phyloP scores from a whole-genome alignment of 2,888 invertebrate genomes.

The Zygothrica quintamaculata region DNA sequence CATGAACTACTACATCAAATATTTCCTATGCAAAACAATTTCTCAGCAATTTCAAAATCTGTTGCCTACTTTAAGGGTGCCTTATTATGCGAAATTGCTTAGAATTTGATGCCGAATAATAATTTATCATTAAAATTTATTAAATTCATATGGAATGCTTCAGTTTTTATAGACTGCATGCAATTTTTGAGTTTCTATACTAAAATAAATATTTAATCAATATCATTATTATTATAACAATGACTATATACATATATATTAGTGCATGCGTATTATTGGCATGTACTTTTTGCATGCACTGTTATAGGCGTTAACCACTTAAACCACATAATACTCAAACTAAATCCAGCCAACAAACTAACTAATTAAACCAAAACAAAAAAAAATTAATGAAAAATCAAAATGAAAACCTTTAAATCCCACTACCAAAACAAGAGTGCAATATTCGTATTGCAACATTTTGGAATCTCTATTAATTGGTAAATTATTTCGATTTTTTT shows the following conservation, averaged over 20 bases:
- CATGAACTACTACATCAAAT: no score
- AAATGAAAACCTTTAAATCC: conserved; percentile 2
- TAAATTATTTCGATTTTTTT: conserved; percentile 46
- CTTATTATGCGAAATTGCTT: conserved; percentile 12
- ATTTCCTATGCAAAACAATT: neutral
- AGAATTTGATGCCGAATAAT: no score
- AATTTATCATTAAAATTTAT: neutral
- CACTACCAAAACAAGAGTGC: conserved; percentile 21
- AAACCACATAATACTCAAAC: conserved; percentile 46
- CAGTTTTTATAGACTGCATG: conserved; percentile 33
- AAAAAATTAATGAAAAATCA: conserved; percentile 7
- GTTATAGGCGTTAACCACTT: conserved; percentile 34
- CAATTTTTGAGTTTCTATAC: no score
- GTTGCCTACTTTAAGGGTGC: no score
- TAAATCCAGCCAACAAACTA: conserved; percentile 57
- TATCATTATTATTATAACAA: neutral
- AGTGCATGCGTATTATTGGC: conserved; percentile 70
- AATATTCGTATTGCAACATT: conserved; percentile 6
- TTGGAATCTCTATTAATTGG: conserved; percentile 57
- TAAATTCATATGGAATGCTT: conserved; percentile 25
- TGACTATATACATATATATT: conserved; percentile 1
- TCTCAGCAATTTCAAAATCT: conserved; percentile 10
- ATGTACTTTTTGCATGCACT: conserved; percentile 73
- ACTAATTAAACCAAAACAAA: conserved; percentile 34
- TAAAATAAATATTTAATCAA: neutral